phyloP scores from a whole-genome alignment of 2,888 invertebrate genomes.

The Brachyptera risi region DNA sequence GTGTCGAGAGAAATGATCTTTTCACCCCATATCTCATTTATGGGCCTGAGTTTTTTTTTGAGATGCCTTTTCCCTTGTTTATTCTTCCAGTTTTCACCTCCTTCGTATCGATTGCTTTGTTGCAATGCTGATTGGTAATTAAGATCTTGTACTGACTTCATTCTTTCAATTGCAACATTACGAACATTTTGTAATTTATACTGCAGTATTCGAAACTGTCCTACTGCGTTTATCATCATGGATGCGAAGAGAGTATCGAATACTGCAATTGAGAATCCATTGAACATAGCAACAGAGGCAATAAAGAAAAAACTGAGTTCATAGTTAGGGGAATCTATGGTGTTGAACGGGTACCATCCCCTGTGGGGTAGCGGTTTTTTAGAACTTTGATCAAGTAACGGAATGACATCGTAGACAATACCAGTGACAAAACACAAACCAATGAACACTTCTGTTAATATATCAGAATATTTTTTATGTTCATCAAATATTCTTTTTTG shows the following conservation, averaged over 20 bases:
- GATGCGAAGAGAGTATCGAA: slow-evolving; percentile 1
- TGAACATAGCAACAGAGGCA: not conserved
- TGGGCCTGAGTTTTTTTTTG: too few species aligned
- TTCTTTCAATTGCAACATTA: not conserved
- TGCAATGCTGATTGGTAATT: too few species aligned
- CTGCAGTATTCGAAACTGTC: slow-evolving; percentile 1
- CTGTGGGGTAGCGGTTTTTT: not conserved
- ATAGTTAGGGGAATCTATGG: not conserved
- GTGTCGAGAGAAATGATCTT: too few species aligned
- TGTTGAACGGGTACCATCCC: not conserved
- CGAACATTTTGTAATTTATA: not conserved
- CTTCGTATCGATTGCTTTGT: too few species aligned
- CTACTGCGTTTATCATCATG: not conserved
- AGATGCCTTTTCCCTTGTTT: too few species aligned
- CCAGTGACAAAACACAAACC: not conserved
- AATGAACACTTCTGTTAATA: not conserved
- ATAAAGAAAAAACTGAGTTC: not conserved
- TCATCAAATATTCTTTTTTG: not conserved
- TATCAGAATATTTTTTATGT: not conserved
- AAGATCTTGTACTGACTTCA: not conserved
- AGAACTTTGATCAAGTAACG: not conserved
- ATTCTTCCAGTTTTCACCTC: too few species aligned
- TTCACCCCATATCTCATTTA: too few species aligned
- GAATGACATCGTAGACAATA: not conserved
- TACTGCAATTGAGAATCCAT: not conserved